phyloP scores from a whole-genome alignment of 2,888 invertebrate species.

The Smittia aterrima region DNA sequence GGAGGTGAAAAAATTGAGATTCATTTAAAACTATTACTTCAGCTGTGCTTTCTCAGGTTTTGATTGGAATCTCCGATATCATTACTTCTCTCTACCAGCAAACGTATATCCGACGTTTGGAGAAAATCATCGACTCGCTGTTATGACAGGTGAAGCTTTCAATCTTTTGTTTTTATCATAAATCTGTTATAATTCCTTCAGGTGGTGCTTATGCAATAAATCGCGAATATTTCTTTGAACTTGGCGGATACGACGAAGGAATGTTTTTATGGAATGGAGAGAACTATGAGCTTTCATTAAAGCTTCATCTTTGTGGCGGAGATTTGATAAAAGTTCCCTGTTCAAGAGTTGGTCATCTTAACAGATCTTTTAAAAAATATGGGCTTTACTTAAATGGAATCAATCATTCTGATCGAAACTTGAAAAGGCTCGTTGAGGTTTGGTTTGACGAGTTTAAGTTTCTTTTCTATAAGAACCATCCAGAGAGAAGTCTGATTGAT shows the following conservation, averaged over 20 bases:
- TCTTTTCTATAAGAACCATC: neutral
- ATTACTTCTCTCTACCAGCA: neutral
- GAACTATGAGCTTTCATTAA: constrained; percentile 7
- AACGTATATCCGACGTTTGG: constrained; percentile 45
- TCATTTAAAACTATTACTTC: too few species aligned
- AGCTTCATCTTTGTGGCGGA: constrained; percentile 18
- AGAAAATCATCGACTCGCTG: constrained; percentile 67
- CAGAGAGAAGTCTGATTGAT: too few species aligned
- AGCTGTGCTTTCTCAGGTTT: too few species aligned
- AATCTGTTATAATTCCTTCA: too few species aligned
- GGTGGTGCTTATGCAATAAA: constrained; percentile 55
- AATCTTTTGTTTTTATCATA: too few species aligned
- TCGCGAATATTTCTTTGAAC: constrained; percentile 12
- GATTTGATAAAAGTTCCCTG: constrained; percentile 58
- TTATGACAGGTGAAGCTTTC: too few species aligned
- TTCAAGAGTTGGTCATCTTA: constrained; percentile 62
- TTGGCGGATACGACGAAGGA: constrained; percentile 7
- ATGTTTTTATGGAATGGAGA: neutral
- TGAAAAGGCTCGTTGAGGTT: neutral
- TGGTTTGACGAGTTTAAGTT: constrained; percentile 37
- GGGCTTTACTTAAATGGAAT: neutral
- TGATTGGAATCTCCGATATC: constrained; percentile 28
- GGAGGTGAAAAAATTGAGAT: neutral
- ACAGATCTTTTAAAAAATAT: constrained; percentile 48
- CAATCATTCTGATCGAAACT: neutral